phyloP scores from a whole-genome alignment of 2,113 vertebrate genomes.

The Calonectris borealis region DNA sequence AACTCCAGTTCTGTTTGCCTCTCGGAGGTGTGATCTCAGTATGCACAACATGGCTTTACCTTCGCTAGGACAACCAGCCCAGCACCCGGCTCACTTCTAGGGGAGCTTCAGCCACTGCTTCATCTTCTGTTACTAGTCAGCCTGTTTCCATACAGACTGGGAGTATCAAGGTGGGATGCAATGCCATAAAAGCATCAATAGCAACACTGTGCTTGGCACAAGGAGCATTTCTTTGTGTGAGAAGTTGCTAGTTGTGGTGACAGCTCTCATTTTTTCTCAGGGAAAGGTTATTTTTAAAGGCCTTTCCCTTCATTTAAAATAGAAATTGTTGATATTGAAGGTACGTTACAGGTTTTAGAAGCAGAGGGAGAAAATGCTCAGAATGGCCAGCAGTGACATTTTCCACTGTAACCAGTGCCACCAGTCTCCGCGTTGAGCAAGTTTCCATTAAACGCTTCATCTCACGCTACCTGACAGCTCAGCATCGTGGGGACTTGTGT shows the following conservation, averaged over 20 bases:
- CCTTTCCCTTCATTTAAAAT: background rate
- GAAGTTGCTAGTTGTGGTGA: background rate
- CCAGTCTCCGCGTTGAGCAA: background rate
- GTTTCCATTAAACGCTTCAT: background rate
- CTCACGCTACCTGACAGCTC: background rate
- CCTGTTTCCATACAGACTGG: background rate
- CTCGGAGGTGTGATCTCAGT: background rate
- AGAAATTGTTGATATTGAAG: background rate
- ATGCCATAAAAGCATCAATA: background rate
- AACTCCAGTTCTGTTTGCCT: background rate
- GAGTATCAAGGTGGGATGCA: background rate
- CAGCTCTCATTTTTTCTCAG: background rate
- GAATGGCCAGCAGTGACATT: background rate
- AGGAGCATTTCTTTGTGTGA: background rate
- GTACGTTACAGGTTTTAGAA: background rate
- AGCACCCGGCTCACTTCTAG: background rate
- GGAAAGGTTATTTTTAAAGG: background rate
- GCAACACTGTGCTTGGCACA: background rate
- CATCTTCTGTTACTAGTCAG: background rate
- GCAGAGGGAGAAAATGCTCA: background rate
- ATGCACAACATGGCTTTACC: background rate
- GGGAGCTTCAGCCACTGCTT: background rate
- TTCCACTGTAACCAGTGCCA: background rate
- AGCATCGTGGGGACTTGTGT: fast-evolving
- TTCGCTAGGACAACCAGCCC: background rate